These are phyloP conservation scores for Agrenia bidenticulata DNA, from an alignment of 2,888 invertebrate genomes.

Conservation along the genomic window DNA sequence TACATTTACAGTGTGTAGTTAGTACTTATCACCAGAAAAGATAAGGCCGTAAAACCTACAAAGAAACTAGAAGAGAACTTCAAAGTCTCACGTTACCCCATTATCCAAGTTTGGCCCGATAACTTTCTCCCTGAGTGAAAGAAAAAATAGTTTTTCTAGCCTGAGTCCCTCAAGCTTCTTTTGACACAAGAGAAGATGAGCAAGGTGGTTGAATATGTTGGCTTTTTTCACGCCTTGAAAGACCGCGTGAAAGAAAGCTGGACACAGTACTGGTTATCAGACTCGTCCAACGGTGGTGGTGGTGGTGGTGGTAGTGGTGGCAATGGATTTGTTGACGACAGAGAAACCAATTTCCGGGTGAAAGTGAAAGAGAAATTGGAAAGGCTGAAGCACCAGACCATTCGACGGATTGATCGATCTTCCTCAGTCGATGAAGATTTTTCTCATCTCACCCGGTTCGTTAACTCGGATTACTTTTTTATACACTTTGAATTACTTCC, in stretches of 20 bases:
- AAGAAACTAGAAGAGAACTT: no score
- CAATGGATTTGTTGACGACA: slow-evolving; percentile 12
- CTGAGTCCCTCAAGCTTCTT: background rate
- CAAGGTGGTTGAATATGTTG: slow-evolving; percentile 50
- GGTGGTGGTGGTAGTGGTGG: slow-evolving; percentile 7
- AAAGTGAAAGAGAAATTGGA: slow-evolving; percentile 49
- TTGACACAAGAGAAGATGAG: slow-evolving; percentile 29
- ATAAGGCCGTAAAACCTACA: no score
- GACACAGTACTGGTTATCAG: slow-evolving; percentile 43
- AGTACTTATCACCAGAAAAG: no score
- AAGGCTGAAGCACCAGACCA: slow-evolving; percentile 40
- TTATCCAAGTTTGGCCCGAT: no score
- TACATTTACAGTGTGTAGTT: no score
- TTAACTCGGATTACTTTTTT: background rate
- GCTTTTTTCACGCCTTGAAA: slow-evolving; percentile 46
- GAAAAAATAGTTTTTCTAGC: no score
- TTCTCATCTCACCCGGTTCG: slow-evolving; percentile 50
- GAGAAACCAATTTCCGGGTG: slow-evolving; percentile 48
- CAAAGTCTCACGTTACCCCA: no score
- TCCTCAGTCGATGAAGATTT: slow-evolving; percentile 44
- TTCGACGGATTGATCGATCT: slow-evolving; percentile 43
- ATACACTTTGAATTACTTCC: no score
- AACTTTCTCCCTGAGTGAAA: no score
- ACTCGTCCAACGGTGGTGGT: slow-evolving; percentile 11
- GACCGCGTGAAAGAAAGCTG: slow-evolving; percentile 49